phyloP scores from a whole-genome alignment of 2,888 invertebrate species.

The Plebejus melissa region DNA sequence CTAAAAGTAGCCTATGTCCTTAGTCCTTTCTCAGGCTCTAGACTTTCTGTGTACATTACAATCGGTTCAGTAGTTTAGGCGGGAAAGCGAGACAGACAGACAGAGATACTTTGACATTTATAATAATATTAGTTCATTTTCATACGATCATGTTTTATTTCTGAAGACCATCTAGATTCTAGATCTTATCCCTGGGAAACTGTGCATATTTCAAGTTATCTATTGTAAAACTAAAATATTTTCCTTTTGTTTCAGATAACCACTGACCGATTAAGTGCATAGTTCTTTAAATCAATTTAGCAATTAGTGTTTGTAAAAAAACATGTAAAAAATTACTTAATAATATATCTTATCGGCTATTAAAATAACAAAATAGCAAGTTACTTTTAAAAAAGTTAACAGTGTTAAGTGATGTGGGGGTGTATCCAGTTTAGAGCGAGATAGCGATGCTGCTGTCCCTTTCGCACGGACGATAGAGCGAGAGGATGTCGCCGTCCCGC shows the following conservation, averaged over 20 bases:
- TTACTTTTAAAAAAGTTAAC: not conserved
- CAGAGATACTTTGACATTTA: no score
- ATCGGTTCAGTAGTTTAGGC: no score
- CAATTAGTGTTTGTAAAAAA: not conserved
- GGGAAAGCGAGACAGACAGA: no score
- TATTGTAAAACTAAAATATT: not conserved
- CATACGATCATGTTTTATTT: no score
- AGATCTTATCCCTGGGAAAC: no score
- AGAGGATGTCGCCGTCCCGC: slow-evolving; percentile 44
- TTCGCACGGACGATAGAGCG: slow-evolving; percentile 27
- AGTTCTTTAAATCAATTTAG: not conserved
- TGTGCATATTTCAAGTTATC: no score
- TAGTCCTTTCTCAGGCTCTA: no score
- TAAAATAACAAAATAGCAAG: not conserved
- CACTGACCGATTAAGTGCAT: not conserved
- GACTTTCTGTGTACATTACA: no score
- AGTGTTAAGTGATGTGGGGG: not conserved
- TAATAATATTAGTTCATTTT: no score
- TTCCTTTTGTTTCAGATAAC: not conserved
- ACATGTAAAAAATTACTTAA: not conserved
- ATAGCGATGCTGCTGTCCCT: not conserved
- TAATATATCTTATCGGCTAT: not conserved
- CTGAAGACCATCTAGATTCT: no score
- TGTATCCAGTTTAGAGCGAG: not conserved
- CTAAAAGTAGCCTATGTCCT: not conserved